Evolutionary conservation across 2,113 vertebrate genomes (phyloP), one percentile per base, ranked within the genome.

Genomic region (Genyomyrus donnyi): DNA sequence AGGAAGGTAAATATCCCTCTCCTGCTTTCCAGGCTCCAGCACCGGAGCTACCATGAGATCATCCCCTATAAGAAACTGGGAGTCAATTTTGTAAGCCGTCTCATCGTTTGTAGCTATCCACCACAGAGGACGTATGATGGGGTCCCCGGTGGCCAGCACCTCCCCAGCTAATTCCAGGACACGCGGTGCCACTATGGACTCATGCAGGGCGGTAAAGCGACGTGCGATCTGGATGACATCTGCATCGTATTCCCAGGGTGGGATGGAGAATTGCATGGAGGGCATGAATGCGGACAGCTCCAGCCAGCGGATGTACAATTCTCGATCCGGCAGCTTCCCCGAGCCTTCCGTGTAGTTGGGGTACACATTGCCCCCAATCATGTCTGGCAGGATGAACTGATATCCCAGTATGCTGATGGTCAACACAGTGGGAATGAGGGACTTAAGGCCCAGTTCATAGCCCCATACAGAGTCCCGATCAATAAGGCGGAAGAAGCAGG

Each of bases 211-310:
- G 0, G 97, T 97, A 94, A 99, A 99, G 91, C 97, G 98, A 89
- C 95, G 97, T 0, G 98, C 98, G 0, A 99, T 99, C 91, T 97
- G 96, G 56, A 99, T 96, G 90, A 99, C 98, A 87, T 99, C 97
- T 0, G 94, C 95, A 89, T 97, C 98, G 0, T 99, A 99, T 35
- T 95, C 97, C 98, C 98, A 99, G 0, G 98, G 98, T 0, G 98
- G 98, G 58, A 99, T 94, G 8, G 98, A 98, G 92, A 99, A 99
- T 95, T 99, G 98, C 98, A 99, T 98, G 83, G 98, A 97, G 0
- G 98, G 98, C 98, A 99, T 98, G 95, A 99, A 99, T 45, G 98
- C 98, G 0, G 97, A 96, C 89, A 99, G 95, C 93, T 99, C 98
- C 93, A 99, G 94, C 98, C 98, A 99, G 70, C 98, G 97, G 91